Percentiles rank a stretch among this genome's conserved stretches.
Conservation (phyloP, 2,113 vertebrate species). For the Oncorhynchus nerka region DNA sequence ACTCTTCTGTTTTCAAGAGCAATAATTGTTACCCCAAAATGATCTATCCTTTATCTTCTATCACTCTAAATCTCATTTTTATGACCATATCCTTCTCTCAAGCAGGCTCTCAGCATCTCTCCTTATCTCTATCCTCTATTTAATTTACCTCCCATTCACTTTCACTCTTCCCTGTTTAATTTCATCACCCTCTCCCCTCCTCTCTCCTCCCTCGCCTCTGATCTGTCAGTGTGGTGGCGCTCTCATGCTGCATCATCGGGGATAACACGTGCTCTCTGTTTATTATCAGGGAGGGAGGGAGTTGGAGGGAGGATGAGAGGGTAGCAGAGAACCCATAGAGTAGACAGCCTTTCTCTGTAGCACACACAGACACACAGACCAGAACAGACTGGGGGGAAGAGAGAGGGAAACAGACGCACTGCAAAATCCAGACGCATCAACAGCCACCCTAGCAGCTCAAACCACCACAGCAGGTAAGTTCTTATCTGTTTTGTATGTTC, state of each 20-base stretch:
- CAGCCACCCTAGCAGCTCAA: slow-evolving; percentile 3
- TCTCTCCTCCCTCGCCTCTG: slow-evolving; percentile 29
- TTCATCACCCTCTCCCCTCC: slow-evolving; percentile 14
- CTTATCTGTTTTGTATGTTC: background rate
- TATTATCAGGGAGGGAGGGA: slow-evolving; percentile 57
- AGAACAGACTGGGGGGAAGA: slow-evolving; percentile 12
- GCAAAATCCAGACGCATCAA: slow-evolving; percentile 15
- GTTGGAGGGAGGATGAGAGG: background rate
- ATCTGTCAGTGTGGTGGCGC: slow-evolving; percentile 12
- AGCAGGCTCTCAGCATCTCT: background rate
- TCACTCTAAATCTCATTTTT: background rate
- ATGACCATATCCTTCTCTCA: background rate
- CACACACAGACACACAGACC: slow-evolving; percentile 13
- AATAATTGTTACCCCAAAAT: too few relatives aligned
- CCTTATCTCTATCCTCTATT: background rate
- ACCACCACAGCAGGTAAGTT: slow-evolving; percentile 32
- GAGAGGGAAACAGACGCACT: slow-evolving; percentile 22
- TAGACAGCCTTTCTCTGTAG: slow-evolving; percentile 37
- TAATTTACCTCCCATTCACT: background rate
- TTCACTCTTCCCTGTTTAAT: background rate
- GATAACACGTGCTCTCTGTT: slow-evolving; percentile 77
- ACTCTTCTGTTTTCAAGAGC: background rate
- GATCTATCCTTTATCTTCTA: background rate
- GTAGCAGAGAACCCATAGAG: slow-evolving; percentile 29
- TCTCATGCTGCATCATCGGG: slow-evolving; percentile 65